phyloP scores from a whole-genome alignment of 2,888 invertebrate species.

The Cantharis nigra region DNA sequence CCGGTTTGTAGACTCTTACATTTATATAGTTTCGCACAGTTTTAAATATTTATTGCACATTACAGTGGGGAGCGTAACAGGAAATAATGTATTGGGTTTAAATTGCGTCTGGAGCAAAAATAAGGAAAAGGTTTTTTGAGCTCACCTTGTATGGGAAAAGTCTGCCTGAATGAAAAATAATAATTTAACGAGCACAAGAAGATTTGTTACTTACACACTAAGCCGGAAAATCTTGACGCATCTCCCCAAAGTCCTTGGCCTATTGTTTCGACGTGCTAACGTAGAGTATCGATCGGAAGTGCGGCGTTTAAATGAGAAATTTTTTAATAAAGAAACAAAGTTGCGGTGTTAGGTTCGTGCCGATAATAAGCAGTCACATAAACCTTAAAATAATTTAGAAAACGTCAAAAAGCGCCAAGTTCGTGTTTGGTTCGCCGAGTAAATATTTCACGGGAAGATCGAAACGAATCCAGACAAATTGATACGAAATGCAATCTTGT shows the following conservation, averaged over 20 bases:
- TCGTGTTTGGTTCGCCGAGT: neutral
- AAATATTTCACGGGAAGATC: slow-evolving; percentile 16
- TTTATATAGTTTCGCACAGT: no score
- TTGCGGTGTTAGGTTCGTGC: neutral
- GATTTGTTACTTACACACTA: neutral
- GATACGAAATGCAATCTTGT: slow-evolving; percentile 22
- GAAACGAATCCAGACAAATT: slow-evolving; percentile 22
- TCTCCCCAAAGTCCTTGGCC: neutral
- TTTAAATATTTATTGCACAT: no score
- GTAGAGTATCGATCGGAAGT: neutral
- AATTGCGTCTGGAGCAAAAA: no score
- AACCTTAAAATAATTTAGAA: neutral
- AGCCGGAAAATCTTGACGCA: neutral
- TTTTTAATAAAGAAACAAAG: neutral
- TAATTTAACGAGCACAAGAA: neutral
- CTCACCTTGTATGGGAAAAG: neutral
- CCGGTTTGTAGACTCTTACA: no score
- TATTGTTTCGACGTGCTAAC: neutral
- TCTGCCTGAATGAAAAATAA: neutral
- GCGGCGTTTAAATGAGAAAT: neutral
- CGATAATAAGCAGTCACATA: neutral
- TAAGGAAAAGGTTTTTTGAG: neutral
- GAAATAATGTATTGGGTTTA: no score
- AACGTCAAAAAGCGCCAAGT: neutral
- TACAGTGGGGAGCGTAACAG: no score